These are phyloP conservation scores for Meta bourneti DNA, from an alignment of 2,888 invertebrate species.

Conservation along the genomic window DNA sequence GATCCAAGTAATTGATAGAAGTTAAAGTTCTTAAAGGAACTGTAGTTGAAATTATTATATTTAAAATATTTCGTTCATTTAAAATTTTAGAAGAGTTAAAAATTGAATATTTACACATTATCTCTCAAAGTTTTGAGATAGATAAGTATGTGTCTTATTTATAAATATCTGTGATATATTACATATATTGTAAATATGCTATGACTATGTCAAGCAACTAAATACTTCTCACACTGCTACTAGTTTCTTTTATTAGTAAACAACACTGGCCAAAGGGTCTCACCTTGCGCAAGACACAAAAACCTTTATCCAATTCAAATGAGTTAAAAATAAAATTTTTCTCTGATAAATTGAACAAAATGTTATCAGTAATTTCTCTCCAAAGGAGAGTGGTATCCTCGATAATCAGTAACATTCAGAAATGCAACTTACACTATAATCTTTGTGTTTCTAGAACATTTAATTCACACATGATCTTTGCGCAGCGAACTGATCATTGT, in stretches of 20 bases:
- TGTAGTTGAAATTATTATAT: no score
- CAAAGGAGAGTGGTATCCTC: background rate
- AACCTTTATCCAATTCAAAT: background rate
- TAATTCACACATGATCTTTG: background rate
- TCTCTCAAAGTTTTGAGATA: no score
- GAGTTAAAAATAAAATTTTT: background rate
- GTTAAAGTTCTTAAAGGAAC: no score
- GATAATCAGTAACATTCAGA: background rate
- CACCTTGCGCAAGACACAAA: background rate
- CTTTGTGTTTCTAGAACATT: no score
- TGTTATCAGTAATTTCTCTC: background rate
- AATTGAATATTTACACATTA: no score
- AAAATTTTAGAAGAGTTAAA: no score
- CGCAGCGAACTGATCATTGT: background rate
- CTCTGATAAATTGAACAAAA: background rate
- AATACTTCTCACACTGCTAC: background rate
- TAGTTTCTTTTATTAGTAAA: constrained; percentile 8
- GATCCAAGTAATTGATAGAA: no score
- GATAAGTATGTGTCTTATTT: no score
- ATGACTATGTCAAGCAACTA: background rate
- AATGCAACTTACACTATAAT: no score
- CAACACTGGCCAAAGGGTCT: background rate
- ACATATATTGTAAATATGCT: background rate
- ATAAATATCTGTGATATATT: no score
- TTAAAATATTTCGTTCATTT: no score